Conservation (phyloP, 2,888 invertebrate species). For the Archips xylosteana region DNA sequence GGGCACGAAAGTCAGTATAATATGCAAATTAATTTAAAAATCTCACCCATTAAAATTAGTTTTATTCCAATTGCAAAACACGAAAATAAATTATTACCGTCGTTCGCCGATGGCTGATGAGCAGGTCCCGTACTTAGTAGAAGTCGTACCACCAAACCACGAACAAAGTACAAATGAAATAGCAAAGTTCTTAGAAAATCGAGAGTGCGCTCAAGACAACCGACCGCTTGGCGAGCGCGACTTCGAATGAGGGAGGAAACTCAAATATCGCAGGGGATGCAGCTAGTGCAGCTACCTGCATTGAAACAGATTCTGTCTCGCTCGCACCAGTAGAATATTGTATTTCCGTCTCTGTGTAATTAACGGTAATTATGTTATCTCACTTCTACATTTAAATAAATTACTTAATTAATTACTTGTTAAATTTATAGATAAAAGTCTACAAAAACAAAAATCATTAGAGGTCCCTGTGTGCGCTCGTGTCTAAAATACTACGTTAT, state of each 20-base stretch:
- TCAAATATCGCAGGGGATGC: background rate
- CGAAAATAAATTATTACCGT: background rate
- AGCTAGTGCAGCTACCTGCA: background rate
- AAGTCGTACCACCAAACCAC: too few species aligned
- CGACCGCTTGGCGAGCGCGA: background rate
- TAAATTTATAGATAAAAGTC: too few species aligned
- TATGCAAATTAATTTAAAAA: background rate
- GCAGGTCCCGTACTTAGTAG: background rate
- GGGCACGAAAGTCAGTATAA: background rate
- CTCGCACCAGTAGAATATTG: background rate
- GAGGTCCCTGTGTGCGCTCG: too few species aligned
- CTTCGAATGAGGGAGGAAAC: background rate
- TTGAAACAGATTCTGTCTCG: background rate
- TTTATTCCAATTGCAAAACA: too few species aligned
- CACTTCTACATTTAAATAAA: background rate
- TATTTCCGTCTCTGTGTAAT: background rate
- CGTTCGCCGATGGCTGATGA: too few species aligned
- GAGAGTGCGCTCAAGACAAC: background rate
- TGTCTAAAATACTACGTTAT: too few species aligned
- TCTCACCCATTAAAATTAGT: background rate
- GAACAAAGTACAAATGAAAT: background rate
- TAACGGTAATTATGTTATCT: background rate
- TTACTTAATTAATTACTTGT: too few species aligned
- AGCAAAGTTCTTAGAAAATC: background rate
- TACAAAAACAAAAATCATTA: too few species aligned